Conservation (phyloP, 2,113 vertebrate species). For the Marcusenius ussheri region DNA sequence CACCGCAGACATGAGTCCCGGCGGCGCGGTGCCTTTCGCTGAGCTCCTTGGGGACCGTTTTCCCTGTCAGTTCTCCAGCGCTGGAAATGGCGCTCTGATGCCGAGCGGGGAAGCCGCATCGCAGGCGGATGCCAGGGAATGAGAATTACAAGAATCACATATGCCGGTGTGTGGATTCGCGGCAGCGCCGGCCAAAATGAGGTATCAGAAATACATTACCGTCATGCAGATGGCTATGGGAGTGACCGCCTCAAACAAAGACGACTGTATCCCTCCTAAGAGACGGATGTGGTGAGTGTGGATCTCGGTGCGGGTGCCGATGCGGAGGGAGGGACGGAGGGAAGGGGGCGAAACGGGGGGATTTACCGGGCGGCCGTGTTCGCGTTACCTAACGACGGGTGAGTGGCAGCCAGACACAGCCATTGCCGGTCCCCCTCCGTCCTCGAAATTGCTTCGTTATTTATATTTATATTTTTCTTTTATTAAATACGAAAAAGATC, state of each 20-base stretch:
- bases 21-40: constrained; percentile 48
- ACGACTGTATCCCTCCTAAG: constrained; percentile 82
- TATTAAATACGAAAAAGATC: neutral
- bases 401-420: neutral
- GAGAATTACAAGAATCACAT: constrained; percentile 71
- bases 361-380: constrained; percentile 3
- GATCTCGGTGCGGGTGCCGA: constrained; percentile 22
- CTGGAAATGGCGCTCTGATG: constrained; percentile 61
- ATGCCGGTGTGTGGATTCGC: constrained; percentile 66
- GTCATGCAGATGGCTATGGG: constrained; percentile 98
- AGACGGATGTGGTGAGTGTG: constrained; percentile 89
- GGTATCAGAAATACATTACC: constrained; percentile 98
- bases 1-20: constrained; percentile 55
- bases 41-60: constrained; percentile 48
- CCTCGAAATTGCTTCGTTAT: constrained; percentile 23
- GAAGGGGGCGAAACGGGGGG: constrained; percentile 21
- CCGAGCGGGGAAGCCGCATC: constrained; percentile 45
- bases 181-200: constrained; percentile 73
- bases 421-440: constrained; percentile 24
- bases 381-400: constrained; percentile 11
- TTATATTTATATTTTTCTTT: neutral
- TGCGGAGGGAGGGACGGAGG: constrained; percentile 25
- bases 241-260: constrained; percentile 95
- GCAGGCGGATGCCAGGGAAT: constrained; percentile 62
- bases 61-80: constrained; percentile 43